A percentile compares a stretch with the other conserved stretches of the same genome.
Evolutionary conservation across 1,140 invertebrate genomes (phyloP).

Genomic region (Cotesia typhae): DNA sequence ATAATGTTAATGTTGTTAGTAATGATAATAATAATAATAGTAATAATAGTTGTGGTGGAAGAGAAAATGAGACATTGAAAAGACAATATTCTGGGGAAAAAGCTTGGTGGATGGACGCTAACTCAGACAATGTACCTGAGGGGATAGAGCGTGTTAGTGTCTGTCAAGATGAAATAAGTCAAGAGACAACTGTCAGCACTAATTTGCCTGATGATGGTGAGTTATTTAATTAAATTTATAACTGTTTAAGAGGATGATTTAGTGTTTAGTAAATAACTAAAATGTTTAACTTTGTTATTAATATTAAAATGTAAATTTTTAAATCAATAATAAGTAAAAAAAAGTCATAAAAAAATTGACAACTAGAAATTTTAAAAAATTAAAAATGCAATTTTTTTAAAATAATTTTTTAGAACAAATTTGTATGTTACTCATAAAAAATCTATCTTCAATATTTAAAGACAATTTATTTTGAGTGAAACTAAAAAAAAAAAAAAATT

Average conservation of each 20-base stretch:
- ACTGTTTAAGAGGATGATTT: not conserved
- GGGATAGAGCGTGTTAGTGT: conserved; percentile 64
- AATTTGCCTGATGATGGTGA: conserved; percentile 63
- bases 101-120: conserved; percentile 71
- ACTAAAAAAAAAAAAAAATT: too few species aligned
- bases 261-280: not conserved
- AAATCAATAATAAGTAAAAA: too few species aligned
- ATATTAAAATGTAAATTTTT: too few species aligned
- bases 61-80: conserved; percentile 56
- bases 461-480: too few species aligned
- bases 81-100: conserved; percentile 69
- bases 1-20: not conserved
- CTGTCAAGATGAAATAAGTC: conserved; percentile 59
- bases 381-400: too few species aligned
- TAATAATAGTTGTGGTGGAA: conserved; percentile 50
- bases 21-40: conserved; percentile 37
- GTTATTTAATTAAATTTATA: conserved; percentile 18
- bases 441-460: too few species aligned
- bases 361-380: too few species aligned
- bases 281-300: too few species aligned
- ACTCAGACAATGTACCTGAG: conserved; percentile 68
- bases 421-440: too few species aligned
- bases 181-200: conserved; percentile 62
- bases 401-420: too few species aligned
- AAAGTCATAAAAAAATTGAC: too few species aligned